Conservation (phyloP, 1,140 invertebrate species). For the Pygmarrhopalites habei region DNA sequence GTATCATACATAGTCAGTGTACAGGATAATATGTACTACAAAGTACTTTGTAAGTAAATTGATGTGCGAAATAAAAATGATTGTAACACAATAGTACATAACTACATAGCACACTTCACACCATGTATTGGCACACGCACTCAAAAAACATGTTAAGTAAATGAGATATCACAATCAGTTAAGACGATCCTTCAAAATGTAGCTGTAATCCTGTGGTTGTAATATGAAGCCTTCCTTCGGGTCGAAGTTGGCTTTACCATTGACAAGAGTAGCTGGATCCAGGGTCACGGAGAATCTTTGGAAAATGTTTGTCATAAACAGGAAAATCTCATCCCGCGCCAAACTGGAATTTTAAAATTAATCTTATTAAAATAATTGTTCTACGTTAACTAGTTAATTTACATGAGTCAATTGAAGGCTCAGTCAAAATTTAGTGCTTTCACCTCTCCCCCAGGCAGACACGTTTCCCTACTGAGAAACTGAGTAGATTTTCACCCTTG, state of each 20-base stretch:
- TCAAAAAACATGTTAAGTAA: too few relatives aligned
- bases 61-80: too few relatives aligned
- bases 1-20: too few relatives aligned
- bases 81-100: too few relatives aligned
- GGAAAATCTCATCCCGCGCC: not conserved
- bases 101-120: too few relatives aligned
- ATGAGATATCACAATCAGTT: not conserved
- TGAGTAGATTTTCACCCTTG: not conserved
- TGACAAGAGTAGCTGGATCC: not conserved
- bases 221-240: not conserved
- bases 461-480: slow-evolving; percentile 4
- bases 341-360: not conserved
- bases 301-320: not conserved
- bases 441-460: slow-evolving; percentile 12
- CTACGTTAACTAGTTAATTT: too few relatives aligned
- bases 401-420: too few relatives aligned
- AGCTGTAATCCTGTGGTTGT: not conserved
- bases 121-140: too few relatives aligned
- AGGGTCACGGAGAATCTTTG: not conserved
- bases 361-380: too few relatives aligned
- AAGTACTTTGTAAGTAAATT: too few relatives aligned
- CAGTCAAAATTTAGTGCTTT: slow-evolving; percentile 6
- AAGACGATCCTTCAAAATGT: not conserved
- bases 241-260: too few relatives aligned
- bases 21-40: too few relatives aligned